Percentiles rank a stretch among this genome's conserved stretches.
Conservation (phyloP, 2,113 vertebrate genomes). For the Microtus ochrogaster region DNA sequence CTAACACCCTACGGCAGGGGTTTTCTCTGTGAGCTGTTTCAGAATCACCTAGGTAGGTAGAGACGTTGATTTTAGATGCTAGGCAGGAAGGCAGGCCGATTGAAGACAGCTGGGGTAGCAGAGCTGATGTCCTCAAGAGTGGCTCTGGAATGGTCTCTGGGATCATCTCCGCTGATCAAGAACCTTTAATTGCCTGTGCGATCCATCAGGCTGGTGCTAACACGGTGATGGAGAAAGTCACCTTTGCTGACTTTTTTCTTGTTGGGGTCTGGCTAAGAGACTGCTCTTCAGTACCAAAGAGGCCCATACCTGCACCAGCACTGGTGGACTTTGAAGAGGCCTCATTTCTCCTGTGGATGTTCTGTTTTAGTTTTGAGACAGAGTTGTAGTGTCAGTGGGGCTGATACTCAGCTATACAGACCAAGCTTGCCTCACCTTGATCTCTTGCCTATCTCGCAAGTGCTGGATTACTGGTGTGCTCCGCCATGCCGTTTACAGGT, state of each 20-base stretch:
- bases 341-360: not conserved
- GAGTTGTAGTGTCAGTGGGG: too few relatives aligned
- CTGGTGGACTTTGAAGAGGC: not conserved
- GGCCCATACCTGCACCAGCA: rapidly evolving
- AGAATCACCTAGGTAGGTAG: not conserved
- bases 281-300: not conserved
- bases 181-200: not conserved
- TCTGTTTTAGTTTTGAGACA: not conserved
- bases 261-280: not conserved
- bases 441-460: not conserved
- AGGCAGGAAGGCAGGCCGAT: not conserved
- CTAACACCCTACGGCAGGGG: not conserved
- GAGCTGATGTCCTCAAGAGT: not conserved
- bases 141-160: not conserved
- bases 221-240: rapidly evolving
- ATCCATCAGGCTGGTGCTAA: not conserved
- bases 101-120: not conserved
- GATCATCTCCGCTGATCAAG: not conserved
- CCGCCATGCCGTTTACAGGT: not conserved
- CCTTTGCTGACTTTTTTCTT: not conserved
- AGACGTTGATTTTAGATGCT: too few relatives aligned
- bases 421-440: not conserved
- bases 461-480: not conserved
- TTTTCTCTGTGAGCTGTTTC: not conserved
- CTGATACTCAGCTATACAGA: not conserved